Base-by-base conservation (phyloP, 2,113 vertebrate genomes). In the Oncorhynchus nerka region DNA sequence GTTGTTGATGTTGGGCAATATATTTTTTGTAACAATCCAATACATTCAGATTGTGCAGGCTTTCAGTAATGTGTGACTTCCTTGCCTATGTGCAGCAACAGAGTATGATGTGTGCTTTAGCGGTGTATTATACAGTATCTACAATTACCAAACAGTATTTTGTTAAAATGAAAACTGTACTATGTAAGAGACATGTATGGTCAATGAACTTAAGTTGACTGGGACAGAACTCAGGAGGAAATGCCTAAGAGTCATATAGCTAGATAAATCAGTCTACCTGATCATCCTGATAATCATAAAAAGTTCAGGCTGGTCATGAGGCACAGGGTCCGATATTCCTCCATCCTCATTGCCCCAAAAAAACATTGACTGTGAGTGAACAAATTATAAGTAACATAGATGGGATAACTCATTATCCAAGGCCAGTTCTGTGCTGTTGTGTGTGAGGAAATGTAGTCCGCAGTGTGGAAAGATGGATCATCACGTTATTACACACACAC, bases 71-170 rank as follows among this genome's bases (percentile, higher is more conserved):
- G 51, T 24, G 51, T 24, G 51, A 79, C 76, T 74, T 74, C 75
- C 87, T 89, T 88, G 92, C 92, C 92, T 92, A 90, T 92, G 92
- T 92, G 91, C 82, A 83, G 83, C 83, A 83, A 82, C 84, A 84
- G 82, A 87, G 75, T 83, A 77, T 82, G 82, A 68, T 67, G 59
- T 86, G 75, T 81, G 82, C 77, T 79, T 88, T 86, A 76, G 80
- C 84, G 76, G 80, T 80, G 75, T 86, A 65, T 84, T 73, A 75
- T 76, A 83, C 61, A 75, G 75, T 51, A 79, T 70, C 74, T 78
- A 71, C 77, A 79, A 72, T 70, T 79, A 75, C 72, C 85, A 77
- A 78, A 70, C 48, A 70, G 68, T 19, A 28, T 87, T 86, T 86
- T 87, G 74, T 80, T 22, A 68, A 28, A 5, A 22, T 28, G 32